Evolutionary conservation across 2,797 vertebrate genomes (phyloP), one percentile per base, ranked within the genome.

Genomic region (Austrolebias charrua): DNA sequence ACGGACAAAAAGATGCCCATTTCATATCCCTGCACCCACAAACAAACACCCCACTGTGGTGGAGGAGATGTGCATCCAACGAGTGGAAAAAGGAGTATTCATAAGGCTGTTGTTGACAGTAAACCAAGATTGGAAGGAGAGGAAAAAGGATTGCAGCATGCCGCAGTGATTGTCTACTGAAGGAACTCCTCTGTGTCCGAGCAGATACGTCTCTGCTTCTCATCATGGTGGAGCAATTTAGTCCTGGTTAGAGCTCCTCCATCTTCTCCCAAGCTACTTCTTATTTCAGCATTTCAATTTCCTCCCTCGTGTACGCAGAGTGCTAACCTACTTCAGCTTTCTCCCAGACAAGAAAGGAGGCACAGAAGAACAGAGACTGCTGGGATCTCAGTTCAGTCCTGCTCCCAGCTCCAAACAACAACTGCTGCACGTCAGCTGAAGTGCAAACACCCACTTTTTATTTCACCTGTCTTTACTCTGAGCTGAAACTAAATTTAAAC

Each of bases 281-380:
- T 87, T 88, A 85, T 85, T 87, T 86, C 88, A 84, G 79, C 73
- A 81, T 90, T 91, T 89, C 90, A 90, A 89, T 90, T 89, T 90
- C 89, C 88, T 89, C 82, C 78, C 79, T 63, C 66, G 78, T 81
- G 83, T 75, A 71, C 29, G 20, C 75, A 49, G 81, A 85, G 87
- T 73, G 75, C 76, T 81, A 88, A 88, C 84, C 78, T 88, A 88
- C 81, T 87, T 86, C 84, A 84, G 77, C 80, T 85, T 74, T 81
- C 74, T 71, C 55, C 72, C 60, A 68, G 70, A 78, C 12, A 16
- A 79, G 64, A 53, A 35, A 54, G 52, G 56, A 63, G 19, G 52
- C 18, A 54, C 18, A 28, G 69, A 56, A 52, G 42, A 63, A 9
- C 33, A 63, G 66, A 72, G 59, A 15, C 51, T 63, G 65, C 56